phyloP scores from a whole-genome alignment of 2,888 invertebrate genomes.

The Digitonthophagus gazella region DNA sequence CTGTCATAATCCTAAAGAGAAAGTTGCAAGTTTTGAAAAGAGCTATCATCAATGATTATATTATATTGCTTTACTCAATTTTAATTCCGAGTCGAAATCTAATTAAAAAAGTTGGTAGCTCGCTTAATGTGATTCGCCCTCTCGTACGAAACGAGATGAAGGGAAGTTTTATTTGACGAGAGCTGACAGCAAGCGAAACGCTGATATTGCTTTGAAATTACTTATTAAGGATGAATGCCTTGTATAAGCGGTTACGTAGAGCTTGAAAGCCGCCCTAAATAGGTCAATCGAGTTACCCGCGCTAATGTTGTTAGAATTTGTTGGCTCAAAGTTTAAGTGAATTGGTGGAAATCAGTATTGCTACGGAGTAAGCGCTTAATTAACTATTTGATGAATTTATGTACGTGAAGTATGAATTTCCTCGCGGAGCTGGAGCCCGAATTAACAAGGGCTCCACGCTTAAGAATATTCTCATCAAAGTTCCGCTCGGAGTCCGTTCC shows the following conservation, averaged over 20 bases:
- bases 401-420: background rate
- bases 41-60: background rate
- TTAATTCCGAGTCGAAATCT: background rate
- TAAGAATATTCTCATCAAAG: background rate
- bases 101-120: background rate
- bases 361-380: background rate
- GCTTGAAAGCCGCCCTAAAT: background rate
- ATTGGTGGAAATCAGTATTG: background rate
- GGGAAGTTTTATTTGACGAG: background rate
- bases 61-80: background rate
- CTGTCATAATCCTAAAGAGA: background rate
- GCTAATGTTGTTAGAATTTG: background rate
- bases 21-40: no score
- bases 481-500: background rate
- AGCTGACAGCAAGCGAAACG: background rate
- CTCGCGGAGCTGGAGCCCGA: background rate
- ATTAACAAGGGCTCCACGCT: background rate
- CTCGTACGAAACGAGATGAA: background rate
- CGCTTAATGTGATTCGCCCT: background rate
- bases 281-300: background rate
- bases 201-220: background rate
- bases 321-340: background rate
- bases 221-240: background rate
- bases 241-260: background rate
- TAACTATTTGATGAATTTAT: background rate